A percentile compares a stretch with the other conserved stretches of the same genome.
These are phyloP conservation scores for Alsophila aescularia DNA, from an alignment of 2,888 invertebrate species.

Conservation along the genomic window DNA sequence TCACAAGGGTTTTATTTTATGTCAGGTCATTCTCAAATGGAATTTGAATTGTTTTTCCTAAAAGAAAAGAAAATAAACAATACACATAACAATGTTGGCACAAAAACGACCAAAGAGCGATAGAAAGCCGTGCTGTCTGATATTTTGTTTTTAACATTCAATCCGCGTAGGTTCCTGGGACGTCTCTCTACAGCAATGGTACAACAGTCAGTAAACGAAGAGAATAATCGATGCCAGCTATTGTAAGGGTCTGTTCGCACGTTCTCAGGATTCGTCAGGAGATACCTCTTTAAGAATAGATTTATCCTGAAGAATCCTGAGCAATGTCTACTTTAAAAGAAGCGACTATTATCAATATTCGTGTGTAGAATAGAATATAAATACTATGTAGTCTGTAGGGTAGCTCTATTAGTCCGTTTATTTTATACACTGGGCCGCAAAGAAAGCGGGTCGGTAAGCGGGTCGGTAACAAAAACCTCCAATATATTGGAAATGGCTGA, in stretches of 20 bases:
- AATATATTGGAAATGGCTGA: too few relatives aligned
- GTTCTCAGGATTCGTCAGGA: too few relatives aligned
- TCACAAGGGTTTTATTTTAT: constrained; percentile 29
- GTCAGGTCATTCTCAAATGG: constrained; percentile 6
- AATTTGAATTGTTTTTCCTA: constrained; percentile 7
- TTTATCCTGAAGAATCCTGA: too few relatives aligned
- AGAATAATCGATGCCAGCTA: constrained; percentile 46
- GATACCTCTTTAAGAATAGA: too few relatives aligned
- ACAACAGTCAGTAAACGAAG: constrained; percentile 27
- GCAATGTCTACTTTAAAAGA: too few relatives aligned
- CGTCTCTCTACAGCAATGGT: constrained; percentile 22
- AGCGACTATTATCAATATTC: too few relatives aligned
- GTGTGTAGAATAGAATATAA: too few relatives aligned
- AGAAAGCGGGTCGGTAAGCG: too few relatives aligned
- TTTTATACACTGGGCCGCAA: too few relatives aligned
- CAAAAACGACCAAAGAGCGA: constrained; percentile 25
- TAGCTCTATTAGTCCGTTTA: too few relatives aligned
- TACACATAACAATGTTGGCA: constrained; percentile 23
- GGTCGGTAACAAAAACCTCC: too few relatives aligned
- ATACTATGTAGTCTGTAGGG: too few relatives aligned
- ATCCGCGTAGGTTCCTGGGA: constrained; percentile 36
- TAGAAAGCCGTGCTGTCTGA: constrained; percentile 27
- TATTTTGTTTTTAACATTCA: constrained; percentile 48
- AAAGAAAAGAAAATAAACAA: constrained; percentile 5
- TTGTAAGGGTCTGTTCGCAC: not conserved